Conservation (phyloP, 1,140 invertebrate genomes). For the Scaptodrosophila lebanonensis region DNA sequence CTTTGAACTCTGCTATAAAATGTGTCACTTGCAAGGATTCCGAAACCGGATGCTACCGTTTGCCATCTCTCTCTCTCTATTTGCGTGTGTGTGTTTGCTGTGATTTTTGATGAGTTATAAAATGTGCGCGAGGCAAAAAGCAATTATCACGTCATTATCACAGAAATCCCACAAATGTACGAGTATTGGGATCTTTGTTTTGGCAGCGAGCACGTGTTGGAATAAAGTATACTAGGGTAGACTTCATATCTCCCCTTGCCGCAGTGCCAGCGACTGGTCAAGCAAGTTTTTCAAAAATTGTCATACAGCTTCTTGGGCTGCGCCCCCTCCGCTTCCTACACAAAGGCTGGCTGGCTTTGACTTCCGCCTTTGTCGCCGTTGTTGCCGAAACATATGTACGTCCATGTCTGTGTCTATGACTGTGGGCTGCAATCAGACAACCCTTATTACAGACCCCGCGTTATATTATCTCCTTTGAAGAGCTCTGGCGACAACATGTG, state of each 20-base stretch:
- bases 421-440: constrained; percentile 23
- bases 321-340: background rate
- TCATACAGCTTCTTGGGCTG: background rate
- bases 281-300: background rate
- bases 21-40: constrained; percentile 76
- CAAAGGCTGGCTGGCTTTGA: too few species aligned
- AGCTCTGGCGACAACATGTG: constrained; percentile 38
- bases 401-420: too few species aligned
- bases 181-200: constrained; percentile 21
- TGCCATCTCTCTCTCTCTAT: too few species aligned
- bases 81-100: background rate
- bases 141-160: constrained; percentile 75
- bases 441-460: constrained; percentile 26
- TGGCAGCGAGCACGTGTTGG: background rate
- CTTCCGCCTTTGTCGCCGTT: too few species aligned
- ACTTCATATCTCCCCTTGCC: too few species aligned
- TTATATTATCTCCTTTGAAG: constrained; percentile 36
- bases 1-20: constrained; percentile 72
- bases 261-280: too few species aligned
- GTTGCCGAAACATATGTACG: too few species aligned
- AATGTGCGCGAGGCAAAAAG: constrained; percentile 35
- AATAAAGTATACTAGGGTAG: background rate
- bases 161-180: constrained; percentile 40
- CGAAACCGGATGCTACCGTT: constrained; percentile 44
- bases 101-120: constrained; percentile 11